Evolutionary conservation across 2,888 invertebrate genomes (phyloP).

Genomic region (Xanthia togata): DNA sequence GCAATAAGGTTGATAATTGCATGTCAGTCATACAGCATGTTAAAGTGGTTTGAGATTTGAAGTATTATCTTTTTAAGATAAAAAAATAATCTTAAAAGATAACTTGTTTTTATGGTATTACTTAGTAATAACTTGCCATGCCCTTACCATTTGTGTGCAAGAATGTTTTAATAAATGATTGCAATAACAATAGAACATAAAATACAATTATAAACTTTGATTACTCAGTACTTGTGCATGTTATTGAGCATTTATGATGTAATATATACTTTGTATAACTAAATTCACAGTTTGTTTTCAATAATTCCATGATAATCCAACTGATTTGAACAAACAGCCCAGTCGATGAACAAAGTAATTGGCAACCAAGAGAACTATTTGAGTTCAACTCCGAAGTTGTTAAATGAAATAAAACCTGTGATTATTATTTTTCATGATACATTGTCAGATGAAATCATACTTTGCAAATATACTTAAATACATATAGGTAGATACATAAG

Average conservation of each 20-base stretch:
- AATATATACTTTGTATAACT: background rate
- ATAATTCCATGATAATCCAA: background rate
- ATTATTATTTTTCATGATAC: background rate
- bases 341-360: background rate
- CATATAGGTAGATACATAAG: background rate
- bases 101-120: constrained; percentile 22
- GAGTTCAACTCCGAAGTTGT: background rate
- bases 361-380: background rate
- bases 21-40: constrained; percentile 25
- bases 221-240: constrained; percentile 1
- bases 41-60: constrained; percentile 26
- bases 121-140: constrained; percentile 15
- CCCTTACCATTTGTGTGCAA: constrained; percentile 5
- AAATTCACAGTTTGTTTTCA: background rate
- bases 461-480: background rate
- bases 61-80: constrained; percentile 47
- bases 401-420: background rate
- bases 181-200: background rate
- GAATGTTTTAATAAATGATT: background rate
- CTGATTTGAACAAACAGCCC: too few relatives aligned
- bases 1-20: constrained; percentile 40
- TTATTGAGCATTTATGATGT: background rate
- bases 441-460: constrained; percentile 5
- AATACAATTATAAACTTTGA: background rate
- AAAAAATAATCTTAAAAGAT: constrained; percentile 37